Base-by-base conservation (phyloP, 30 jellyfish, hydroid and myxozoan species). In the Aurelia coerulea region DNA sequence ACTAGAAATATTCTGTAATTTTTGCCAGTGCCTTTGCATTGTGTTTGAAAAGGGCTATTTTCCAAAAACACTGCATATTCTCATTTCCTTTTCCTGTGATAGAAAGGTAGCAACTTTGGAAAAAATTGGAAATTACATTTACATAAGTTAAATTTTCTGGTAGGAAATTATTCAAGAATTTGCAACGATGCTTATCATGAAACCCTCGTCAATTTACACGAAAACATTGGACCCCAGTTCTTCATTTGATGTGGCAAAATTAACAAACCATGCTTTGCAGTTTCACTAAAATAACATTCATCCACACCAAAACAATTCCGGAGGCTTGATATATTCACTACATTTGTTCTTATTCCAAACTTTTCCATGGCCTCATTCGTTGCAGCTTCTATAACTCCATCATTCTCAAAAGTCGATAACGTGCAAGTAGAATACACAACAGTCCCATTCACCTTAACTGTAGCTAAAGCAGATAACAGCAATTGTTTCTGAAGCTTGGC, bases 171-270 rank as follows among this genome's bases (percentile, higher is more conserved):
- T 37, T 37, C 49, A 37, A 37, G 53, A 42, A 42, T 6, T 42
- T 42, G 53, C 1, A 14, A 7, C 56, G 2, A 46, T 46, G 56
- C 60, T 29, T 29, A 14, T 31, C 76, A 46, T 50, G 80, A 70
- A 6, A 72, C 67, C 73, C 88, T 70, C 23, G 52, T 37, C 42
- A 88, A 29, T 62, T 79, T 88, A 41, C 88, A 68, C 0, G 83
- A 63, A 68, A 77, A 91, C 92, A 91, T 91, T n/a, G 97, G 97
- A 39, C 97, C 97, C 95, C 96, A 91, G 85, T 91, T 91, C 17
- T 76, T 19, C 9, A 19, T 2, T 15, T 54, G 56, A 33, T 79
- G 31, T 10, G 97, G 97, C 15, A 72, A 19, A n/a, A 91, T 88
- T n/a, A 91, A 66, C 2, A 53, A 7, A 10, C 97, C 97, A 33